Evolutionary conservation across 2,888 invertebrate genomes (phyloP).

Genomic region (Erannis defoliaria): DNA sequence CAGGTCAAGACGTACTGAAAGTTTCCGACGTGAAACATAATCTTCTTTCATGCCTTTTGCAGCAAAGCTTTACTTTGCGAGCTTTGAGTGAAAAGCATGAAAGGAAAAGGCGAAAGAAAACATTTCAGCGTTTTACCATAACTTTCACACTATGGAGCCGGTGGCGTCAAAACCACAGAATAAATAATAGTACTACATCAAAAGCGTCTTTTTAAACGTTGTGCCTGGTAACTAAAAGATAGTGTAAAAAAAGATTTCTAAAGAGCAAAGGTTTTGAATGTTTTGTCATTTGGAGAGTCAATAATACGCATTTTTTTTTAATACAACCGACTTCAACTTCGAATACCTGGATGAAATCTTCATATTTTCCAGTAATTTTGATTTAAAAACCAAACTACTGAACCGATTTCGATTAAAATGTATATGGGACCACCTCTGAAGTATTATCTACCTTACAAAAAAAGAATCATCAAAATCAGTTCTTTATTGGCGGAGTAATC

Average conservation of each 20-base stretch:
- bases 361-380: too few relatives aligned
- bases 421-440: too few relatives aligned
- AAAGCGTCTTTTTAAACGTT: slow-evolving; percentile 12
- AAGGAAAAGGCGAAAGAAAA: slow-evolving; percentile 22
- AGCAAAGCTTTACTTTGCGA: slow-evolving; percentile 1
- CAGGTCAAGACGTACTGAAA: slow-evolving; percentile 8
- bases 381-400: too few relatives aligned
- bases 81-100: neutral
- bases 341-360: too few relatives aligned
- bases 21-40: slow-evolving; percentile 9
- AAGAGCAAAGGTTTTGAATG: neutral
- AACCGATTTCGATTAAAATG: too few relatives aligned
- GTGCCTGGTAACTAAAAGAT: slow-evolving; percentile 6
- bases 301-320: neutral
- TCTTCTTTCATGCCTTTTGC: neutral
- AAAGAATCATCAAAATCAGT: too few relatives aligned
- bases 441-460: too few relatives aligned
- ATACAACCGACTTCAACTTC: too few relatives aligned
- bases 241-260: slow-evolving; percentile 4
- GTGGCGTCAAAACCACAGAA: too few relatives aligned
- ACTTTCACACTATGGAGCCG: too few relatives aligned
- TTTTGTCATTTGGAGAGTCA: neutral
- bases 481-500: too few relatives aligned
- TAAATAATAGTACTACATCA: too few relatives aligned
- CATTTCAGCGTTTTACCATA: slow-evolving; percentile 3